Conservation (phyloP, 2,797 vertebrate genomes). For the Triplophysa bombifrons region DNA sequence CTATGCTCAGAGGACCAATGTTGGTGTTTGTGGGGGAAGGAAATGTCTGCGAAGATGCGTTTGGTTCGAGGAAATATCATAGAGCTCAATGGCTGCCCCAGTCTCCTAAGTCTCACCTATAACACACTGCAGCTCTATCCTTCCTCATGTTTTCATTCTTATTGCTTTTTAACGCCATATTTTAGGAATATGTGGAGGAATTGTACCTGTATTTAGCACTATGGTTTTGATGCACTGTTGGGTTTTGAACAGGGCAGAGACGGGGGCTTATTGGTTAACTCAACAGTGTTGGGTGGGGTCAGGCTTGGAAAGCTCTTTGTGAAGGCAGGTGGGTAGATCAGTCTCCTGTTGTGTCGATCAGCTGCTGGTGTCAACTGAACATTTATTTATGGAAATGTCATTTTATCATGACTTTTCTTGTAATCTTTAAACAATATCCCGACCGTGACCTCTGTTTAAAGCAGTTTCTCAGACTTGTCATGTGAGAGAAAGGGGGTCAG, state of each 20-base stretch:
- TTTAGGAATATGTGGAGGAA: conserved; percentile 32
- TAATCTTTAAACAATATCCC: not conserved
- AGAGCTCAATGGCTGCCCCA: conserved; percentile 57
- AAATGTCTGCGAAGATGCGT: conserved; percentile 49
- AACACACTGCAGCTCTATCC: conserved; percentile 46
- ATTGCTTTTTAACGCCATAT: conserved; percentile 57
- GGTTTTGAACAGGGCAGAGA: not conserved
- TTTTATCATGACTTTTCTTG: not conserved
- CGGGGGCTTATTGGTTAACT: not conserved
- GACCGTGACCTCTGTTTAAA: not conserved
- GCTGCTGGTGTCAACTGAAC: not conserved
- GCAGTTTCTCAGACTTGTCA: not conserved
- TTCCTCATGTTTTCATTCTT: conserved; percentile 69
- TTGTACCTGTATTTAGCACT: not conserved
- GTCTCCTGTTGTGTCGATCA: conserved; percentile 13
- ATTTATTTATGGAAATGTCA: not conserved
- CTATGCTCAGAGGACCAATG: conserved; percentile 8
- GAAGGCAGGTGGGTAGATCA: not conserved
- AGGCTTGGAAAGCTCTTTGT: conserved; percentile 23
- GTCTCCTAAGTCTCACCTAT: conserved; percentile 55
- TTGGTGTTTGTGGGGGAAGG: conserved; percentile 27
- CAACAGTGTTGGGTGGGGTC: not conserved
- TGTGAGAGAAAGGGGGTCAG: not conserved
- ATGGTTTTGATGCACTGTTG: not conserved
- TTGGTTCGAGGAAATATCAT: conserved; percentile 44